phyloP scores from a whole-genome alignment of 2,113 vertebrate species.

The Spea bombifrons region DNA sequence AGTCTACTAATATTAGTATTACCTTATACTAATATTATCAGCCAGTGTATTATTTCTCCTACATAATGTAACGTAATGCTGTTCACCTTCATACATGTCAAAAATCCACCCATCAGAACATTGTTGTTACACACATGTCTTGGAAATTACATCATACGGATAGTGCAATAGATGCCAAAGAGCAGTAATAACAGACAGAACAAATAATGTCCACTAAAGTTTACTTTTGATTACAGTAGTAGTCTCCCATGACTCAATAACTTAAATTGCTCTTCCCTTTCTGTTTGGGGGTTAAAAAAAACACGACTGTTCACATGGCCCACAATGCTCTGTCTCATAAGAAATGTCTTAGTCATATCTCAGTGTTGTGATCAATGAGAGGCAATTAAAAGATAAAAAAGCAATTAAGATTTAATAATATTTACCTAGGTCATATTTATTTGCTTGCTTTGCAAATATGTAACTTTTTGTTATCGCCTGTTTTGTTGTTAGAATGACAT shows the following conservation, averaged over 20 bases:
- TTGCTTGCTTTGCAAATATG: conserved; percentile 45
- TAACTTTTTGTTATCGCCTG: conserved; percentile 20
- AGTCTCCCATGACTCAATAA: neutral
- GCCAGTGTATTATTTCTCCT: too few species aligned
- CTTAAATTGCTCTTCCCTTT: neutral
- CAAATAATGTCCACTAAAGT: neutral
- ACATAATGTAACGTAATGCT: too few species aligned
- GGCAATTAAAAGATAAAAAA: conserved; percentile 28
- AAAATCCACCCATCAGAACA: too few species aligned
- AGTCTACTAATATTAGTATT: too few species aligned
- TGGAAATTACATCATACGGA: neutral
- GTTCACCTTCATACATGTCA: too few species aligned
- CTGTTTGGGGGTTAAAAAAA: neutral
- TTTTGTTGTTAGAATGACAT: neutral
- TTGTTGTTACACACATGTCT: neutral
- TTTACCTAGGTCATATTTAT: conserved; percentile 44
- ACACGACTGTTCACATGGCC: neutral
- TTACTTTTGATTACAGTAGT: neutral
- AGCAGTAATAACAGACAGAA: neutral
- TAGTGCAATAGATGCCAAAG: neutral
- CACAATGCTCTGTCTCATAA: neutral
- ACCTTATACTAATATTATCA: too few species aligned
- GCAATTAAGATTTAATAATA: conserved; percentile 42
- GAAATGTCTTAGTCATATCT: neutral
- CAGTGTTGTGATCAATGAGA: conserved; percentile 11